phyloP scores from a whole-genome alignment of 2,113 vertebrate species.

The Neodontobutis hainanensis region DNA sequence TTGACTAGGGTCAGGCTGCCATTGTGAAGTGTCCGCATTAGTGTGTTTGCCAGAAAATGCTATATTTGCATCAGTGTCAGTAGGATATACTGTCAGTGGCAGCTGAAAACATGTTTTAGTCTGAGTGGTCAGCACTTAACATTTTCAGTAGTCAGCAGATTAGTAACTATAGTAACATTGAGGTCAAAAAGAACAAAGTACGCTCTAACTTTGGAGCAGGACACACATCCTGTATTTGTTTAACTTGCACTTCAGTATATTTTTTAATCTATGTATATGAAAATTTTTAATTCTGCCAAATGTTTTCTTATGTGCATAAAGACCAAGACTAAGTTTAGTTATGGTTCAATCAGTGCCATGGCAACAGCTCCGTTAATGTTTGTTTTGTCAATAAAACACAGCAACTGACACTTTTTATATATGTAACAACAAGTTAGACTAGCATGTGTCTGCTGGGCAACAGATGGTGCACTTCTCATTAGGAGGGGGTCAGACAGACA shows the following conservation, averaged over 20 bases:
- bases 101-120: conserved; percentile 10
- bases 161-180: conserved; percentile 17
- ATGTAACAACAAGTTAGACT: conserved; percentile 27
- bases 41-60: conserved; percentile 24
- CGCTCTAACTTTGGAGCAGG: neutral
- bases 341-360: neutral
- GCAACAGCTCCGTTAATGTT: neutral
- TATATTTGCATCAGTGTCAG: conserved; percentile 18
- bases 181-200: conserved; percentile 32
- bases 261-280: neutral
- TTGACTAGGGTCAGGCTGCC: conserved; percentile 51
- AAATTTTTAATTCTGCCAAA: neutral
- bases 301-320: neutral
- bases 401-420: conserved; percentile 19
- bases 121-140: conserved; percentile 30
- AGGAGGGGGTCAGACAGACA: conserved; percentile 69
- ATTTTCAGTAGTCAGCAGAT: conserved; percentile 30
- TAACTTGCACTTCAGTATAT: neutral
- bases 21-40: conserved; percentile 21
- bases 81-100: conserved; percentile 7
- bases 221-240: conserved; percentile 1
- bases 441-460: conserved; percentile 39
- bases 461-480: conserved; percentile 72
- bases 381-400: conserved; percentile 19
- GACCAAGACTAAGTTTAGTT: no score